Evolutionary conservation across 2,888 invertebrate species (phyloP), one percentile per base, ranked within the genome.

Genomic region (Fissipunctia ypsillon): DNA sequence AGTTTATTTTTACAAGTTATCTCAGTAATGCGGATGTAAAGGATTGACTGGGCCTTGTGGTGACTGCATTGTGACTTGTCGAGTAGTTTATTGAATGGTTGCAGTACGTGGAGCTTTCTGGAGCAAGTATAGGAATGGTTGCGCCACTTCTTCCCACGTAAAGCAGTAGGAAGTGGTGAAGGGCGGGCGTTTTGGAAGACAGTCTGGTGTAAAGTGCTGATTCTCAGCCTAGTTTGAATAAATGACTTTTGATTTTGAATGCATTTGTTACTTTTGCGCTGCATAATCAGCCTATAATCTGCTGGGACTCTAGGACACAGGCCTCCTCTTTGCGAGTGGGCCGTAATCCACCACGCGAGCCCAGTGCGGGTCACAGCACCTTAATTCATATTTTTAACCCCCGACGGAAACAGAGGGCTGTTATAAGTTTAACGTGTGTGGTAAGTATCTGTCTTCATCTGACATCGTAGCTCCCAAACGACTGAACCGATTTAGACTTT

Each of bases 1-100:
- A 68, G 85, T 82, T 82, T 82, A 82, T 82, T 82, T 81, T 82
- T 73, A 85, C 41, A 69, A 69, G 85, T 61, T 75, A 81, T 84
- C 73, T 59, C 43, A 54, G 80, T 50, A 56, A 84, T 85, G 81
- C 85, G 85, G 81, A 82, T 85, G 84, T 38, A 3, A 22, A 50
- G 43, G 69, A 65, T 72, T 59, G n/a, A 45, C 22, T 54, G 64
- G 65, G 35, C 22, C 22, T 52, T 1, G 28, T 28, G 60, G 19
- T 12, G 65, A 67, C 43, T 69, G 81, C 81, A 74, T 80, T 60
- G 59, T 56, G 54, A 31, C 22, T 61, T 52, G 2, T 25, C 0
- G 1, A 28, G 38, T 43, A 10, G 22, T 35, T 28, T 19, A 38
- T 77, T n/a, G 0, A n/a, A 61, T 22, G 38, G 59, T 38, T 45